Conservation (phyloP, 2,888 invertebrate genomes). For the Sesia apiformis region DNA sequence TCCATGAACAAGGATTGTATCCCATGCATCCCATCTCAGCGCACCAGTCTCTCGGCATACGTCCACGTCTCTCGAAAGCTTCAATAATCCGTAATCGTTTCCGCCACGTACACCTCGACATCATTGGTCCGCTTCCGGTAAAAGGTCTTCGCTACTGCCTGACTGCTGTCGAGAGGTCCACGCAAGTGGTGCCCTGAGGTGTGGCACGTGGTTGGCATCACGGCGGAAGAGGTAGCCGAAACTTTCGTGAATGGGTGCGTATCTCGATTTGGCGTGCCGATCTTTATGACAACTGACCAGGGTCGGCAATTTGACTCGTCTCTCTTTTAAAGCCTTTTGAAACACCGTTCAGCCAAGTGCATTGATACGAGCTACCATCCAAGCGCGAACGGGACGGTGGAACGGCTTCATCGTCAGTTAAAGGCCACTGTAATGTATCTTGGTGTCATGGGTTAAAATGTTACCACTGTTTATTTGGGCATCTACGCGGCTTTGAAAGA, state of each 20-base stretch:
- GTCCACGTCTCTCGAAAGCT: conserved; percentile 6
- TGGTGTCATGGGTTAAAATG: conserved; percentile 3
- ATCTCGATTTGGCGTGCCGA: conserved; percentile 9
- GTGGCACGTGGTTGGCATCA: conserved; percentile 1
- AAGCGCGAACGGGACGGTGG: conserved; percentile 8
- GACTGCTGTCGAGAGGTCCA: conserved; percentile 2
- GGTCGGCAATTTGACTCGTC: conserved; percentile 9
- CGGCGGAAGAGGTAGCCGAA: conserved; percentile 9
- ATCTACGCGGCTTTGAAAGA: conserved; percentile 13
- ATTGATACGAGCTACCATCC: conserved; percentile 11
- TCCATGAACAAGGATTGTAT: conserved; percentile 19
- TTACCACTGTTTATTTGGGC: conserved; percentile 11
- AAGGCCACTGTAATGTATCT: conserved; percentile 15
- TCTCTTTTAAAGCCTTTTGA: background rate
- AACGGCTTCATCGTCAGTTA: conserved; percentile 13
- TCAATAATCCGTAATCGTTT: conserved; percentile 7
- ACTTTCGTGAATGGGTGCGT: conserved; percentile 7
- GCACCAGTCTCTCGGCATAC: conserved; percentile 10
- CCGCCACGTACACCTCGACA: conserved; percentile 34
- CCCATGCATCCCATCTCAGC: conserved; percentile 21
- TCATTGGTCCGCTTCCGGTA: conserved; percentile 28
- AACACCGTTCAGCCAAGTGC: conserved; percentile 1
- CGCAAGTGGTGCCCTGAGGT: conserved; percentile 3
- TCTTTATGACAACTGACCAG: conserved; percentile 7
- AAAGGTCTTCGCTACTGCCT: conserved; percentile 1